Evolutionary conservation across 2,113 vertebrate species (phyloP).

Genomic region (Indri indri): DNA sequence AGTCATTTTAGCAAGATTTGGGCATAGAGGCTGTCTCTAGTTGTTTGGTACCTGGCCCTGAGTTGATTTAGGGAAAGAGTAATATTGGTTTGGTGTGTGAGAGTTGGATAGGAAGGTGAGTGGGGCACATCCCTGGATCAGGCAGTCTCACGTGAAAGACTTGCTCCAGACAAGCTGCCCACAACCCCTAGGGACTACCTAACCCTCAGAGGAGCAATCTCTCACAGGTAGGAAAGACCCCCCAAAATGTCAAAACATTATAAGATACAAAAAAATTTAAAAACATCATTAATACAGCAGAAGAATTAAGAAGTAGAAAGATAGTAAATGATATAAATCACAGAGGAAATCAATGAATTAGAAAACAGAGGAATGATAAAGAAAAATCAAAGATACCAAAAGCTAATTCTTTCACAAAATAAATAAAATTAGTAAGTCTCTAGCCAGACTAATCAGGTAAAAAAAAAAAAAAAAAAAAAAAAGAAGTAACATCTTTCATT

Average conservation of each 20-base stretch:
- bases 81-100: not conserved
- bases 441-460: not conserved
- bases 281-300: not conserved
- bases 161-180: not conserved
- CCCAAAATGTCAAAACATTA: not conserved
- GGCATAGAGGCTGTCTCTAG: not conserved
- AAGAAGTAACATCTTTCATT: not conserved
- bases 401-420: not conserved
- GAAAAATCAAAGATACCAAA: not conserved
- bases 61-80: not conserved
- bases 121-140: not conserved
- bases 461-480: not conserved
- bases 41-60: not conserved
- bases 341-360: not conserved
- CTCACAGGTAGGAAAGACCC: not conserved
- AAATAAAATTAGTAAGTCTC: not conserved
- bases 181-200: not conserved
- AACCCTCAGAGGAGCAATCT: not conserved
- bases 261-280: not conserved
- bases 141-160: not conserved
- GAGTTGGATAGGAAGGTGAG: not conserved
- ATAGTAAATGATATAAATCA: not conserved
- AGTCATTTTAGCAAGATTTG: not conserved
- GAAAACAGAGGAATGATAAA: not conserved
- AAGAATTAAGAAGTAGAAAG: not conserved